Percentiles rank a stretch among this genome's conserved stretches.
These are phyloP conservation scores for Gila robusta DNA, from an alignment of 2,797 vertebrate genomes.

Conservation along the genomic window DNA sequence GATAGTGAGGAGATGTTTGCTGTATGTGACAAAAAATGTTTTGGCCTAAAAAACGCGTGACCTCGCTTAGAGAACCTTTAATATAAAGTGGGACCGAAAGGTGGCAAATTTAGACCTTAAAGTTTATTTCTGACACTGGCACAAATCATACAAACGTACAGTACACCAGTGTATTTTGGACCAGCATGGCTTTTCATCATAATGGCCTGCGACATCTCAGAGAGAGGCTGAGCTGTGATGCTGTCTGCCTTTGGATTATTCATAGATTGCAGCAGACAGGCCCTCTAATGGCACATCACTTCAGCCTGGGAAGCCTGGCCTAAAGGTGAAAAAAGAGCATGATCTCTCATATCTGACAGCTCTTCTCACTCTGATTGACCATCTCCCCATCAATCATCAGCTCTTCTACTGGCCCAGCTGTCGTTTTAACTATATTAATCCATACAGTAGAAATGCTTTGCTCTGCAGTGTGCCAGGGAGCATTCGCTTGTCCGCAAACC, in stretches of 20 bases:
- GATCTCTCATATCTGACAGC: constrained; percentile 70
- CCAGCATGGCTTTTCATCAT: background rate
- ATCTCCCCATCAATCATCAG: constrained; percentile 52
- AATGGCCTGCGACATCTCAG: background rate
- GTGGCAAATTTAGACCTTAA: background rate
- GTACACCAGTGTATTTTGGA: background rate
- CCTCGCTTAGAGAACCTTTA: no score
- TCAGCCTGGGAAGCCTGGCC: constrained; percentile 51
- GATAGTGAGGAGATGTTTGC: no score
- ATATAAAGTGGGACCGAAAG: no score
- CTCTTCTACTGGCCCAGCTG: constrained; percentile 56
- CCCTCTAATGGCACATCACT: constrained; percentile 67
- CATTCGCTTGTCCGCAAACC: background rate
- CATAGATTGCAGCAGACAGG: constrained; percentile 63
- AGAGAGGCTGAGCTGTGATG: constrained; percentile 57
- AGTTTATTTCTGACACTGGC: background rate
- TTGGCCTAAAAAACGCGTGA: no score
- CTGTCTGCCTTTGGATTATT: constrained; percentile 45
- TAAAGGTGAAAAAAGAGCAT: constrained; percentile 53
- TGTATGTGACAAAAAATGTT: no score
- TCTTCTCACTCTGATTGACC: constrained; percentile 66
- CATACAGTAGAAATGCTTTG: background rate
- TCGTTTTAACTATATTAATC: constrained; percentile 28
- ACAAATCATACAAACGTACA: background rate
- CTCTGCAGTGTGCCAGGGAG: background rate